phyloP scores from a whole-genome alignment of 2,797 vertebrate species.

The Pampus argenteus region DNA sequence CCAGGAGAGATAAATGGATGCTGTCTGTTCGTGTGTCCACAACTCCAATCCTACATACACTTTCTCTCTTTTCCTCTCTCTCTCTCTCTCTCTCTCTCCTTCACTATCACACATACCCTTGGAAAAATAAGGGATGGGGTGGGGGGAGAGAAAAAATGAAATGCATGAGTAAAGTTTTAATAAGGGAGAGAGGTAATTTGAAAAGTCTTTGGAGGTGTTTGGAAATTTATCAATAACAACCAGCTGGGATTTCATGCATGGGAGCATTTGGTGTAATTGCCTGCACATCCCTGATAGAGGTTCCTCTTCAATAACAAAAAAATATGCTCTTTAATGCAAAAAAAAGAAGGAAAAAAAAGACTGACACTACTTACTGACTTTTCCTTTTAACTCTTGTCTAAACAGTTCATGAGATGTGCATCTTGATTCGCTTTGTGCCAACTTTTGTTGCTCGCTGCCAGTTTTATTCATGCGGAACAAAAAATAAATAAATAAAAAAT shows the following conservation, averaged over 20 bases:
- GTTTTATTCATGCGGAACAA: conserved; percentile 51
- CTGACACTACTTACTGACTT: conserved; percentile 65
- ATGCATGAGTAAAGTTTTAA: conserved; percentile 88
- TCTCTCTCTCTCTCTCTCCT: conserved; percentile 6
- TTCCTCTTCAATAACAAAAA: conserved; percentile 85
- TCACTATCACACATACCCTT: conserved; percentile 67
- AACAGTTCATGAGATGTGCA: conserved; percentile 53
- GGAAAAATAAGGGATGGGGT: conserved; percentile 34
- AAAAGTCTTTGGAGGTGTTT: conserved; percentile 88
- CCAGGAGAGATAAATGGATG: conserved; percentile 79
- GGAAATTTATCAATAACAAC: conserved; percentile 89
- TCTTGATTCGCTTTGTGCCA: conserved; percentile 43
- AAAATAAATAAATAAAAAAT: conserved; percentile 38
- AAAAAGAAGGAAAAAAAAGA: no score
- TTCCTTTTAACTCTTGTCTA: conserved; percentile 51
- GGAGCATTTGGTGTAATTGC: conserved; percentile 88
- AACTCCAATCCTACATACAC: conserved; percentile 62
- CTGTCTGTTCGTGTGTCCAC: conserved; percentile 74
- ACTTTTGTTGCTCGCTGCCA: conserved; percentile 32
- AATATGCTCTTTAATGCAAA: conserved; percentile 80
- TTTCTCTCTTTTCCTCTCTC: conserved; percentile 18
- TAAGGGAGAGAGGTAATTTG: conserved; percentile 85
- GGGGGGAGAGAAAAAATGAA: conserved; percentile 65
- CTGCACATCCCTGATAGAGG: conserved; percentile 87
- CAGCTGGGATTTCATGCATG: conserved; percentile 89